Percentiles rank a stretch among this genome's conserved stretches.
Conservation (phyloP, 2,113 vertebrate species). For the Cynopterus brachyotis region DNA sequence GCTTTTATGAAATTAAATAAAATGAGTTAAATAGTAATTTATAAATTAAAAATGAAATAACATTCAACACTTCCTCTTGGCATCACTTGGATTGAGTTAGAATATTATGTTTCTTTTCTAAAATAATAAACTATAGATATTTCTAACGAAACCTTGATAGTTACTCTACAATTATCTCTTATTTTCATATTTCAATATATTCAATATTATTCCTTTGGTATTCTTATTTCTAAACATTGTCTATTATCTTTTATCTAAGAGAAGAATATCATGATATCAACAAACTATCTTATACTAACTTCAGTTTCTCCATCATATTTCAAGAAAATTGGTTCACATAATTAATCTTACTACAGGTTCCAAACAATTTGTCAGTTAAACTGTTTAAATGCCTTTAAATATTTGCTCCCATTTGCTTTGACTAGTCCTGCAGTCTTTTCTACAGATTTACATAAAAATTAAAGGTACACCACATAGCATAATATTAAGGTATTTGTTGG, state of each 20-base stretch:
- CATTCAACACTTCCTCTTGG: slow-evolving; percentile 35
- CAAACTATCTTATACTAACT: neutral
- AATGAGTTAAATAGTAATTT: slow-evolving; percentile 39
- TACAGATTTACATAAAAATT: neutral
- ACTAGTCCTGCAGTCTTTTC: slow-evolving; percentile 36
- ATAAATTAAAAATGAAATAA: neutral
- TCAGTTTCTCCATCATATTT: neutral
- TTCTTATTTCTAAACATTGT: no score
- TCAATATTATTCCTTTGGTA: no score
- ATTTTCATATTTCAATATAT: no score
- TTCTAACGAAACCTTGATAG: neutral
- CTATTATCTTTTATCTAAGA: neutral
- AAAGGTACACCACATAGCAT: neutral
- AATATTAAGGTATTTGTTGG: slow-evolving; percentile 34
- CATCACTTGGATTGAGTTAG: neutral
- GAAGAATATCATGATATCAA: neutral
- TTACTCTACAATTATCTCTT: neutral
- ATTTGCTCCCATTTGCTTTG: neutral
- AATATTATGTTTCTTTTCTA: neutral
- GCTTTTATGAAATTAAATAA: slow-evolving; percentile 7
- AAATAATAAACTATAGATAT: neutral
- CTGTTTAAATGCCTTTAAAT: slow-evolving; percentile 50
- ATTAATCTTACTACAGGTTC: slow-evolving; percentile 49
- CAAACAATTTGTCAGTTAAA: slow-evolving; percentile 48
- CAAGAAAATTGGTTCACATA: slow-evolving; percentile 36